phyloP scores from a whole-genome alignment of 2,888 invertebrate genomes.

The Matsumyia berberina region DNA sequence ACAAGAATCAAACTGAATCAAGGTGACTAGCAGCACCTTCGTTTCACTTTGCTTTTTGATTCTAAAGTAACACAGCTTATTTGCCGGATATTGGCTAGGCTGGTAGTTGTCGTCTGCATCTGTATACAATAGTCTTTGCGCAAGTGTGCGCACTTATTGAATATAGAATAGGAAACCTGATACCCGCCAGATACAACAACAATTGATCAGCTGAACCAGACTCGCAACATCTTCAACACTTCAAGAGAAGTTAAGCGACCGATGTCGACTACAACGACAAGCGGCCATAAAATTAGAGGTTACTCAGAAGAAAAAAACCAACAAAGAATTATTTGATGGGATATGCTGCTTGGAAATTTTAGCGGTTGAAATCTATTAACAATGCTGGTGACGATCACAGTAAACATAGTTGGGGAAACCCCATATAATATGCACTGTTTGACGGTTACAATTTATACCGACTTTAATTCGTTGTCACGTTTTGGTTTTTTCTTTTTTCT shows the following conservation, averaged over 20 bases:
- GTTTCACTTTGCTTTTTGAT: slow-evolving; percentile 70
- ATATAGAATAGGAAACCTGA: slow-evolving; percentile 60
- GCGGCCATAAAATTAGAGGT: slow-evolving; percentile 36
- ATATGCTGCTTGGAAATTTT: slow-evolving; percentile 51
- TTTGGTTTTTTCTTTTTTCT: slow-evolving; percentile 3
- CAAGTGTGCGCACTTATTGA: slow-evolving; percentile 42
- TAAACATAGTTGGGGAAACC: slow-evolving; percentile 70
- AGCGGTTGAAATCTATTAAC: slow-evolving; percentile 54
- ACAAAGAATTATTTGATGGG: slow-evolving; percentile 6
- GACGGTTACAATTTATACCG: slow-evolving; percentile 15
- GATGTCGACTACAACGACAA: slow-evolving; percentile 10
- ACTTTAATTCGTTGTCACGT: slow-evolving; percentile 34
- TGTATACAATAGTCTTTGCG: slow-evolving; percentile 36
- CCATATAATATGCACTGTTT: slow-evolving; percentile 54
- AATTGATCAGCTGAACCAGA: slow-evolving; percentile 60
- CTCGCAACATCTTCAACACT: slow-evolving; percentile 53
- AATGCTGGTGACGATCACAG: slow-evolving; percentile 46
- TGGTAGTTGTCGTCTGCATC: slow-evolving; percentile 44
- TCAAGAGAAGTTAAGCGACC: slow-evolving; percentile 14
- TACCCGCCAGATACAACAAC: slow-evolving; percentile 42
- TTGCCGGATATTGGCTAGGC: slow-evolving; percentile 71
- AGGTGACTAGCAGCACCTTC: slow-evolving; percentile 75
- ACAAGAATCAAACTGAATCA: slow-evolving; percentile 84
- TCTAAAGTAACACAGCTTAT: slow-evolving; percentile 63
- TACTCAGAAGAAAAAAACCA: slow-evolving; percentile 19